Evolutionary conservation across 2,113 vertebrate species (phyloP).

Genomic region (Albula goreensis): DNA sequence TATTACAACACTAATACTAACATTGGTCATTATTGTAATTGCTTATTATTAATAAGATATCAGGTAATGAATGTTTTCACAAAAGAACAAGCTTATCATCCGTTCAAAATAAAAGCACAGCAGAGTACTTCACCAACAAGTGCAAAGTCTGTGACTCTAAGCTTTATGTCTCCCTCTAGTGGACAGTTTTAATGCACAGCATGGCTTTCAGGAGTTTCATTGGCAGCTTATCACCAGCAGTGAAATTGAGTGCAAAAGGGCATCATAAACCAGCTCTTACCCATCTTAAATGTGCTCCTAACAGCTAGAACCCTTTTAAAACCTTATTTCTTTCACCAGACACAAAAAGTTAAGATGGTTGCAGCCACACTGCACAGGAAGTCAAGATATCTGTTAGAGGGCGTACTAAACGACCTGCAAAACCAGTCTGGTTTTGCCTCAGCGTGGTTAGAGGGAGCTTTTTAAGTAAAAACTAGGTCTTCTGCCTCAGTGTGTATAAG

Average conservation of each 20-base stretch:
- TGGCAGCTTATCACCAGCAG: slow-evolving; percentile 45
- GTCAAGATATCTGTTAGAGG: background rate
- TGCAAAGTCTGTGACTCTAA: background rate
- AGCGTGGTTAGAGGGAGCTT: background rate
- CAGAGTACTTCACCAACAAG: background rate
- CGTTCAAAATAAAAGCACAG: background rate
- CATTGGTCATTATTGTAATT: no score
- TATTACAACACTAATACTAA: background rate
- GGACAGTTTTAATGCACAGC: slow-evolving; percentile 23
- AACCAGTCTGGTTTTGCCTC: background rate
- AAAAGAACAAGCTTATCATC: background rate
- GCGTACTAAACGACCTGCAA: background rate
- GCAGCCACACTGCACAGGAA: slow-evolving; percentile 14
- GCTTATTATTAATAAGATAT: background rate
- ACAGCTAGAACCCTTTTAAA: slow-evolving; percentile 41
- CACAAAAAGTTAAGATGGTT: slow-evolving; percentile 35
- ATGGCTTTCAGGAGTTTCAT: slow-evolving; percentile 35
- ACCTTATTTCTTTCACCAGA: slow-evolving; percentile 34
- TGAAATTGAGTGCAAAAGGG: slow-evolving; percentile 53
- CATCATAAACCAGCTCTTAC: slow-evolving; percentile 42
- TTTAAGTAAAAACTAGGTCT: background rate
- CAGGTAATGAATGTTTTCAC: background rate
- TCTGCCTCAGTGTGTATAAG: background rate
- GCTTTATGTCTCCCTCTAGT: slow-evolving; percentile 42
- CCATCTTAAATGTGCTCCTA: slow-evolving; percentile 37